phyloP scores from a whole-genome alignment of 2,888 invertebrate species.

The Glaucopsyche alexis region DNA sequence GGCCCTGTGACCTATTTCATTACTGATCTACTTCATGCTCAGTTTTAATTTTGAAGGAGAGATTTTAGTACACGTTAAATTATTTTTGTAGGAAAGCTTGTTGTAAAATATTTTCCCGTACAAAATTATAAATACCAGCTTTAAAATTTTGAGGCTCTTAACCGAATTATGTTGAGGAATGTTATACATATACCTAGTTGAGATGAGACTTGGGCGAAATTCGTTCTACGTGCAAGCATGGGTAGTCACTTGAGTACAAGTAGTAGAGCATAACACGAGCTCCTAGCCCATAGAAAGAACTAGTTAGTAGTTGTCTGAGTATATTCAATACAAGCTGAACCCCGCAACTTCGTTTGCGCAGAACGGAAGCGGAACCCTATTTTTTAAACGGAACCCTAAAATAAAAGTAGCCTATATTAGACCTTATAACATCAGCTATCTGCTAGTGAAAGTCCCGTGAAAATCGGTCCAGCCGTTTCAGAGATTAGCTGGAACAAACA shows the following conservation, averaged over 20 bases:
- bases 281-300: not conserved
- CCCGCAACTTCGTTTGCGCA: no score
- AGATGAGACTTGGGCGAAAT: not conserved
- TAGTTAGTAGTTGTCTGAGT: conserved; percentile 1
- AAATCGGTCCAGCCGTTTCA: no score
- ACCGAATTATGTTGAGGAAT: not conserved
- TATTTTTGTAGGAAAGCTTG: not conserved
- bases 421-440: no score
- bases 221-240: not conserved
- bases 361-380: no score
- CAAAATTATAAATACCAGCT: not conserved
- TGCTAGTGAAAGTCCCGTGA: no score
- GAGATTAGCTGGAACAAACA: no score
- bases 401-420: no score
- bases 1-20: no score
- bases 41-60: not conserved
- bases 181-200: not conserved
- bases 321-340: not conserved
- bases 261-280: conserved; percentile 15
- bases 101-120: not conserved
- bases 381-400: no score
- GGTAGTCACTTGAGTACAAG: not conserved
- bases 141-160: conserved; percentile 8
- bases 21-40: not conserved
- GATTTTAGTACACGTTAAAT: not conserved